Evolutionary conservation across 2,797 vertebrate genomes (phyloP), one percentile per base, ranked within the genome.

Genomic region (Neoniphon sammara): DNA sequence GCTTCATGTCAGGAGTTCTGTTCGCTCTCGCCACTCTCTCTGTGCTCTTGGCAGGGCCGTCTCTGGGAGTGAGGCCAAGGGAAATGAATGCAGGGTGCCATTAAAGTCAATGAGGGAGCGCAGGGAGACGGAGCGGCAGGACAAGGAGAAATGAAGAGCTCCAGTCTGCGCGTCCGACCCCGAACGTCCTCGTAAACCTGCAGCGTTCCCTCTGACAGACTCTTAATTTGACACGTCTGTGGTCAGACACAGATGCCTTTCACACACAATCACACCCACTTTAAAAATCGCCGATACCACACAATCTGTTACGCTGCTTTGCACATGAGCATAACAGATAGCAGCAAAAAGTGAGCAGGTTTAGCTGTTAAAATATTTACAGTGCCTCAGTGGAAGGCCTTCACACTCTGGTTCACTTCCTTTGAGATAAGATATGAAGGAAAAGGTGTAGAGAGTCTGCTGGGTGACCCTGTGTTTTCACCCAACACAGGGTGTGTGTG

Each of bases 61-160:
- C 39, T 64, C 83, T 82, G 83, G 83, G 84, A 84, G 58, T 7
- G 10, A 50, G 49, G 75, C 86, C 86, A 86, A 64, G 46, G 73
- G 76, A 81, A 85, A 87, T 81, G 46, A 86, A 87, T 79, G 67
- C 60, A 56, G 39, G 70, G 65, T 62, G 68, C 58, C 65, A 75
- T 80, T 71, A 83, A 65, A 85, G 39, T 68, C 53, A 39, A 55
- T 3, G 21, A 78, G 55, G 10, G 31, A 61, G 78, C 1, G 3
- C 18, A 2, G 27, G 23, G n/a, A 31, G n/a, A 15, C 60, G 46
- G 66, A 47, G 54, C 17, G 47, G 58, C 46, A 49, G 25, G 54
- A 60, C 20, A 21, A 71, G 56, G 73, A 36, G 20, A 64, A 57
- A 68, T 52, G 58, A 42, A 73, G 73, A 54, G 31, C 47, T 52